Percentiles rank a stretch among this genome's conserved stretches.
Conservation (phyloP, 2,797 vertebrate species). For the Aulostomus chinensis region DNA sequence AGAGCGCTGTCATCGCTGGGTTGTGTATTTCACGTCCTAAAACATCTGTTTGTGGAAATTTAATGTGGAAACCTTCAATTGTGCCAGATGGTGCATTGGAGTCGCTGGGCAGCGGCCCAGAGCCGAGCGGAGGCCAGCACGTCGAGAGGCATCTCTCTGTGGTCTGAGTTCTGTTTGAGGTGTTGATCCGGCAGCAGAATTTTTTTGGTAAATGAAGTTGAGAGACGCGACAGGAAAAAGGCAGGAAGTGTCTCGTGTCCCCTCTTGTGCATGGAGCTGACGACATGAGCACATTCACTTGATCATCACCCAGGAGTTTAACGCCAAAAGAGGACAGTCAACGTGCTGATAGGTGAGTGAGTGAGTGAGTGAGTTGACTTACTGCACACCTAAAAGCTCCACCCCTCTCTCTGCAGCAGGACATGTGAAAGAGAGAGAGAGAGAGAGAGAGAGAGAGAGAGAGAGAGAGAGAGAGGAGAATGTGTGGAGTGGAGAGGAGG, state of each 20-base stretch:
- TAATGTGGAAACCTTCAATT: background rate
- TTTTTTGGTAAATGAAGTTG: no score
- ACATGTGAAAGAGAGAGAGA: slow-evolving; percentile 26
- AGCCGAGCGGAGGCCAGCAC: background rate
- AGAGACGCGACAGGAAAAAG: no score
- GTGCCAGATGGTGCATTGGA: background rate
- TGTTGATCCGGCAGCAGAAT: no score
- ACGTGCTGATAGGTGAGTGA: slow-evolving; percentile 10
- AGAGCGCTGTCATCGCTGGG: background rate
- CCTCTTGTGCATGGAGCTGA: no score
- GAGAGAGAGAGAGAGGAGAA: background rate
- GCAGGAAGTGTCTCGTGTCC: no score
- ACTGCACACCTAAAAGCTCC: slow-evolving; percentile 26
- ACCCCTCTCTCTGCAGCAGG: slow-evolving; percentile 41
- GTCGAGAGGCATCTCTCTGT: no score
- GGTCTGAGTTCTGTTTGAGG: no score
- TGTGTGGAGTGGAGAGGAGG: slow-evolving; percentile 23
- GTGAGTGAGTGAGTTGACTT: slow-evolving; percentile 39
- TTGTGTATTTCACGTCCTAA: background rate
- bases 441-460: slow-evolving; percentile 12
- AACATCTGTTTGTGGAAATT: no score
- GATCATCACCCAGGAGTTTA: no score
- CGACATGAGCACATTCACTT: background rate
- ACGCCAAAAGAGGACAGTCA: no score
- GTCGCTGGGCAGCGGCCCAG: no score